Evolutionary conservation across 2,113 vertebrate genomes (phyloP), one percentile per base, ranked within the genome.

Genomic region (Acanthochromis polyacanthus): DNA sequence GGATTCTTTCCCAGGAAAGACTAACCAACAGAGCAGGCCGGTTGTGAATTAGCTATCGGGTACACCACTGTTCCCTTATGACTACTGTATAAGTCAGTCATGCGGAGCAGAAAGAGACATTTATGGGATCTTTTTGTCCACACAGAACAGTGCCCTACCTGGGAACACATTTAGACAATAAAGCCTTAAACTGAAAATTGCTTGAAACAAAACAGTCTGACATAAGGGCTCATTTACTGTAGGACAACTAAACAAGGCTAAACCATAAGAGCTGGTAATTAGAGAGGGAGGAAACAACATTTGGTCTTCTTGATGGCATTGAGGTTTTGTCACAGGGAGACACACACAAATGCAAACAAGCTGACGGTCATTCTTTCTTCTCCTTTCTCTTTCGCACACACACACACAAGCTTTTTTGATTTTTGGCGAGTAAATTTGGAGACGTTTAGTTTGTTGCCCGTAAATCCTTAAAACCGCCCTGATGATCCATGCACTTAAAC

Each of bases 211-310:
- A 91, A 82, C 77, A 89, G 69, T 85, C 79, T 90, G 73, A 88
- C 86, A 81, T 82, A 79, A 80, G 36, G 36, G 74, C 81, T 89
- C 83, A 91, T 91, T 94, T 94, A 89, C 78, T 81, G 75, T 80
- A 78, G 53, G 61, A 80, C 71, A 81, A 78, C 85, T 86, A 90
- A 92, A 91, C 86, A 90, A 82, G 81, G 80, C 86, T 81, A 70
- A 92, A 92, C 84, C 90, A 89, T 76, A 79, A 88, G 71, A 87
- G 82, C 57, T 77, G 62, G 87, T 90, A 93, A 91, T 93, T 93
- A 91, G 82, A 92, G 88, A 88, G 92, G 63, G 68, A 89, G 84
- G 76, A 92, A 90, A 89, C 82, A 90, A 90, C 80, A 86, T 89
- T 89, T 82, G 89, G 90, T 91, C 86, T 82, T 81, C 78, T 86